Base-by-base conservation (phyloP, 2,797 vertebrate genomes). In the Sphenopsis melanotis region DNA sequence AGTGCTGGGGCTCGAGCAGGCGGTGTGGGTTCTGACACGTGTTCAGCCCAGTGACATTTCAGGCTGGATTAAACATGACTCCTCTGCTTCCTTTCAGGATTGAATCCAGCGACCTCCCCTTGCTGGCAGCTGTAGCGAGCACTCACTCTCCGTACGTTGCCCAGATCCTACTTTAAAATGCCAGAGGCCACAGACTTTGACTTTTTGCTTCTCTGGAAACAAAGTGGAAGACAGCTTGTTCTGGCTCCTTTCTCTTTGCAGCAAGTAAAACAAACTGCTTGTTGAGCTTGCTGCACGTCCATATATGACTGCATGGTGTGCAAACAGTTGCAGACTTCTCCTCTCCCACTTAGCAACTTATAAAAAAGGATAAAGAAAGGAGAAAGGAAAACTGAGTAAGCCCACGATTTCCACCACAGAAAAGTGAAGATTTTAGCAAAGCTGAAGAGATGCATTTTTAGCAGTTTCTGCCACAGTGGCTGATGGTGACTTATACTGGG, bases 61-160 rank as follows among this genome's bases (percentile, higher is more conserved):
- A 15, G 32, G 41, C 9, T 59, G 12, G 47, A 39, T 74, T 93
- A 60, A 92, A 83, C 6, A 36, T 30, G 90, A 55, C 92, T 85
- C 89, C 39, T 93, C 18, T 91, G 79, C 74, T 97, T 95, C 85
- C 82, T 82, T 94, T 90, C 47, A 99, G 99, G 96, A 99, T 99
- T 16, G 99, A 99, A 98, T 99, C 99, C 96, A 99, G 99, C 27
- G 99, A 99, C 97, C 99, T 99, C 76, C 99, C 99, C 64, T 97
- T 99, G 82, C 96, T 99, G 97, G 99, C 99, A 53, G 99, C 99
- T 34, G 98, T 99, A 74, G 99, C 99, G 20, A 99, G 99, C 97
- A 99, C 99, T 83, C 99, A 99, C 96, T 99, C 99, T 36, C 99
- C 99, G 0, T 99, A 99, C 5, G 99, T 99, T 95, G 99, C 99